Percentiles rank a stretch among this genome's conserved stretches.
Conservation (phyloP, 1,140 invertebrate genomes). For the Cephus cinctus region DNA sequence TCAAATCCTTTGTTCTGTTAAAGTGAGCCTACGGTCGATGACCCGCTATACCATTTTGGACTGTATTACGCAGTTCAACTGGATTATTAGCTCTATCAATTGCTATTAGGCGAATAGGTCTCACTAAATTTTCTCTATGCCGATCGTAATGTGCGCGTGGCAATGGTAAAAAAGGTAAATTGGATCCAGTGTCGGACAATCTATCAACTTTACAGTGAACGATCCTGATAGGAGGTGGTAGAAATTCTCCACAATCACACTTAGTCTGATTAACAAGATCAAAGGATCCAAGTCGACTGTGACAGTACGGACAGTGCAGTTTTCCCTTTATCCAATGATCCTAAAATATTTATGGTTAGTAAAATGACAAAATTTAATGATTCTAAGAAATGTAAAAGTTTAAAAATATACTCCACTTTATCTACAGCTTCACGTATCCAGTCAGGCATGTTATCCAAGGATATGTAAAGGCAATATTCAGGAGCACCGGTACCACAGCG, state of each 20-base stretch:
- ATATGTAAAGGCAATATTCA: slow-evolving; percentile 39
- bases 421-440: slow-evolving; percentile 40
- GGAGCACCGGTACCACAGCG: slow-evolving; percentile 31
- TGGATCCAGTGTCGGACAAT: slow-evolving; percentile 4
- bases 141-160: not conserved
- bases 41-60: not conserved
- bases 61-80: not conserved
- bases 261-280: slow-evolving; percentile 43
- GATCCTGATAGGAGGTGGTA: slow-evolving; percentile 42
- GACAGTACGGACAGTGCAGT: slow-evolving; percentile 43
- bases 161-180: slow-evolving; percentile 2
- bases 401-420: slow-evolving; percentile 25
- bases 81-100: not conserved
- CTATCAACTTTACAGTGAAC: slow-evolving; percentile 42
- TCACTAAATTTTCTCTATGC: not conserved
- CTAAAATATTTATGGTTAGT: no score
- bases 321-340: slow-evolving; percentile 48
- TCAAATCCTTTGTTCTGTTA: no score
- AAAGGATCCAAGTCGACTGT: slow-evolving; percentile 44
- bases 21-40: no score
- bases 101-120: not conserved
- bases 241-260: slow-evolving; percentile 37
- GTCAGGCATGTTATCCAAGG: slow-evolving; percentile 36
- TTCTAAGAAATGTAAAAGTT: not conserved
- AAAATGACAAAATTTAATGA: slow-evolving; percentile 8